Base-by-base conservation (phyloP, 2,888 invertebrate genomes). In the Zaprionus bogoriensis region DNA sequence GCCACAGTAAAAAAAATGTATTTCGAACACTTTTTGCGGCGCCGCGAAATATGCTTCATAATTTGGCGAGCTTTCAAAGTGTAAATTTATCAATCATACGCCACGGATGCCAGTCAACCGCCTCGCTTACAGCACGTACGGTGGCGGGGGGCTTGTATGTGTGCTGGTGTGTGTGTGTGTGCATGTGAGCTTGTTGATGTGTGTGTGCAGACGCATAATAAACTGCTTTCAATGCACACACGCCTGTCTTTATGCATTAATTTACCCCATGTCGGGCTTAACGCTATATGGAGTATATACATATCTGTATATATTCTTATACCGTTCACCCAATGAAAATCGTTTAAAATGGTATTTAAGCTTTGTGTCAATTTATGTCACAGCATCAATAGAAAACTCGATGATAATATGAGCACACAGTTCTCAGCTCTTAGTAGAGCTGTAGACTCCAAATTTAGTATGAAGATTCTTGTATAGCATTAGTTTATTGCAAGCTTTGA, bases 51-150 rank as follows among this genome's bases (percentile, higher is more conserved):
- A 57, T 52, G 23, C 58, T 67, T 53, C 12, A 60, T 64, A 72
- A 63, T 72, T 67, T 60, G 32, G 55, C 48, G 30, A 12, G 59
- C 72, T 70, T 72, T 68, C 66, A 80, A 67, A 65, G 76, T 68
- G 74, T 61, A 76, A 74, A 81, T 78, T 78, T 71, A 80, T 80
- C 80, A 80, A 84, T 80, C 80, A 80, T 84, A 67, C 67, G 81
- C 61, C 57, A 67, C 23, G 66, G 55, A 32, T 41, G 81, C 68
- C 62, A 51, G 38, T 19, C 62, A 61, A 65, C 48, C 50, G 28
- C 23, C 12, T 23, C 38, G 63, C 68, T 63, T 22, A 39, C 39
- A 63, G 36, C 57, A 57, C 50, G 46, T 51, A 36, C 42, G 32
- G 12, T 6, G 2, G 22, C 22, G 14, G n/a, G 32, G 27, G n/a